phyloP scores from a whole-genome alignment of 1,140 invertebrate genomes.

The Drosophila serrata region DNA sequence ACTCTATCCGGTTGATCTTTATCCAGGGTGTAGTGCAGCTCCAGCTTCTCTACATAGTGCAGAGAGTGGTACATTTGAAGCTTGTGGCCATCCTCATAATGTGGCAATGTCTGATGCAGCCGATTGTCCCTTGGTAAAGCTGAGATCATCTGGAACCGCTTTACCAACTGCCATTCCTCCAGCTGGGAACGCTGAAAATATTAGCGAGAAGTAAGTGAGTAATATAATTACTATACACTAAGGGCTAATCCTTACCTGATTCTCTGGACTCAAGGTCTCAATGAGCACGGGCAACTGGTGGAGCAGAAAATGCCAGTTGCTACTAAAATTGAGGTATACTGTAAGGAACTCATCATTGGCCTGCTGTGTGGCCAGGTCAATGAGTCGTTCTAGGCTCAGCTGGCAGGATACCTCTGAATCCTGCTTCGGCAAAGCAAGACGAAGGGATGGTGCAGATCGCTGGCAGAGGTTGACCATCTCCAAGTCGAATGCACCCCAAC shows the following conservation, averaged over 20 bases:
- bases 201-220: background rate
- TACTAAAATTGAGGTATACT: slow-evolving; percentile 86
- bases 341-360: slow-evolving; percentile 86
- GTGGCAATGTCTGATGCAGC: slow-evolving; percentile 31
- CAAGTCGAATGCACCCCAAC: slow-evolving; percentile 85
- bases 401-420: slow-evolving; percentile 85
- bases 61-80: slow-evolving; percentile 67
- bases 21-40: slow-evolving; percentile 69
- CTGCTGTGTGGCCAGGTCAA: slow-evolving; percentile 75
- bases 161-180: slow-evolving; percentile 88
- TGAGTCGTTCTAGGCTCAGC: slow-evolving; percentile 86
- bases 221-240: background rate
- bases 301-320: slow-evolving; percentile 77
- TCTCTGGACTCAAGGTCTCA: slow-evolving; percentile 77
- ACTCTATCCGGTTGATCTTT: slow-evolving; percentile 58
- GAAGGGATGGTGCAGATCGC: slow-evolving; percentile 28
- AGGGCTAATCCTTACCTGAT: slow-evolving; percentile 48
- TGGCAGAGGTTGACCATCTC: slow-evolving; percentile 86
- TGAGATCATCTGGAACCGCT: slow-evolving; percentile 90
- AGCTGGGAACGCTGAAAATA: slow-evolving; percentile 80
- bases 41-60: slow-evolving; percentile 65
- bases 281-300: slow-evolving; percentile 88
- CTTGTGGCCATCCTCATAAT: slow-evolving; percentile 74
- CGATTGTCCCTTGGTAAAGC: slow-evolving; percentile 59
- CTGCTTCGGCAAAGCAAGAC: slow-evolving; percentile 18